Evolutionary conservation across 2,797 vertebrate genomes (phyloP).

Genomic region (Chelidonichthys spinosus): DNA sequence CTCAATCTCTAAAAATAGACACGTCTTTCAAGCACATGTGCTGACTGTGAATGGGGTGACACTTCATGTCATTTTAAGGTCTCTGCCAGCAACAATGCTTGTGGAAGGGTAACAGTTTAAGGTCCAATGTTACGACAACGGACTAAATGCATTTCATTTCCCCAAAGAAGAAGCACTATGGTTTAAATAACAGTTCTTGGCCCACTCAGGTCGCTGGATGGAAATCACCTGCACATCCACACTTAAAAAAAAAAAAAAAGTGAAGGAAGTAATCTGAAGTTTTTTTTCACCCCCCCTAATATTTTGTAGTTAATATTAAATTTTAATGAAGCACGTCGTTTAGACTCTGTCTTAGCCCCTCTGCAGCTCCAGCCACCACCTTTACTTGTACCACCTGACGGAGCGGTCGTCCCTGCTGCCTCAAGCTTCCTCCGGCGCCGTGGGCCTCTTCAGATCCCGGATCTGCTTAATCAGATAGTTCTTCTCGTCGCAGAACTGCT

Average conservation of each 20-base stretch:
- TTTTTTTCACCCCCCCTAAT: constrained; percentile 61
- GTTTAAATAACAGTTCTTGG: constrained; percentile 77
- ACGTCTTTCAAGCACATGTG: constrained; percentile 43
- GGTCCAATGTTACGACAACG: constrained; percentile 61
- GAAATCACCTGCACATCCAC: constrained; percentile 67
- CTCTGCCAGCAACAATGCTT: constrained; percentile 45
- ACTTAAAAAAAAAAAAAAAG: constrained; percentile 42
- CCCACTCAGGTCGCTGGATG: constrained; percentile 65
- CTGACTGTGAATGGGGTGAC: constrained; percentile 34
- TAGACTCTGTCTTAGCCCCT: constrained; percentile 48
- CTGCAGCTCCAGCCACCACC: constrained; percentile 56
- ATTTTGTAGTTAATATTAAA: constrained; percentile 66
- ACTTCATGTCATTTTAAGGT: constrained; percentile 30
- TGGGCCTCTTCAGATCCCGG: constrained; percentile 85
- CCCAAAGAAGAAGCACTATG: constrained; percentile 71
- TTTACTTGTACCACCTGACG: constrained; percentile 55
- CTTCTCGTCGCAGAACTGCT: constrained; percentile 90
- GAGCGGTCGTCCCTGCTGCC: background rate
- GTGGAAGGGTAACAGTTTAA: constrained; percentile 68
- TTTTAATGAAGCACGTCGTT: constrained; percentile 64
- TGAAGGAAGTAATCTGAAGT: constrained; percentile 61
- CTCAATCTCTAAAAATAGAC: constrained; percentile 61
- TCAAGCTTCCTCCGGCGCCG: constrained; percentile 80
- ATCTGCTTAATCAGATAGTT: constrained; percentile 90
- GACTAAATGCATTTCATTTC: constrained; percentile 59